phyloP scores from a whole-genome alignment of 2,113 vertebrate species.

The Aix galericulata region DNA sequence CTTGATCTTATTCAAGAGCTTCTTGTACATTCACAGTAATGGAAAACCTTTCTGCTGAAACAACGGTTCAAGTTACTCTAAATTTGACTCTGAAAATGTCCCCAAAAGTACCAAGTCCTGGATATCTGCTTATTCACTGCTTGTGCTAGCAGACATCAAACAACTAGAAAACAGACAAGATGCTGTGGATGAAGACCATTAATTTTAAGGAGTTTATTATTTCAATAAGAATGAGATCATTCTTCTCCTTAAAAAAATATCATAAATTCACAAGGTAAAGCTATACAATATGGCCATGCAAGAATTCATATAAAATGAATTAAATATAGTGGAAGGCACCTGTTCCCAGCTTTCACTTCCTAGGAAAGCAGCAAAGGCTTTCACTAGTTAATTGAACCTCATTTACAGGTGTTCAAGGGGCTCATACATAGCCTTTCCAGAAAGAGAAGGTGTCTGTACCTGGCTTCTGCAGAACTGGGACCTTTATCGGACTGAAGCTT shows the following conservation, averaged over 20 bases:
- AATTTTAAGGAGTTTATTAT: background rate
- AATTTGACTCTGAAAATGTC: background rate
- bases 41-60: background rate
- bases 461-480: background rate
- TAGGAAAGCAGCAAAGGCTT: background rate
- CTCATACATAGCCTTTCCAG: background rate
- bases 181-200: background rate
- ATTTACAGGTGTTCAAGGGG: background rate
- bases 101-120: background rate
- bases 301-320: background rate
- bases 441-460: background rate
- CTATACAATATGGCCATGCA: background rate
- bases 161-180: background rate
- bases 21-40: background rate
- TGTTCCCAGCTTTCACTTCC: background rate
- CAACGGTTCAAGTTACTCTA: background rate
- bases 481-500: background rate
- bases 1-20: background rate
- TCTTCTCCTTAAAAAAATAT: background rate
- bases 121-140: background rate
- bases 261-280: background rate
- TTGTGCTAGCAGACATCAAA: background rate
- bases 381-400: background rate
- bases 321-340: background rate
- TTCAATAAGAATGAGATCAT: background rate